Percentiles rank a stretch among this genome's conserved stretches.
These are phyloP conservation scores for Clarias laeviceps DNA, from an alignment of 2,797 vertebrate genomes.

Conservation along the genomic window DNA sequence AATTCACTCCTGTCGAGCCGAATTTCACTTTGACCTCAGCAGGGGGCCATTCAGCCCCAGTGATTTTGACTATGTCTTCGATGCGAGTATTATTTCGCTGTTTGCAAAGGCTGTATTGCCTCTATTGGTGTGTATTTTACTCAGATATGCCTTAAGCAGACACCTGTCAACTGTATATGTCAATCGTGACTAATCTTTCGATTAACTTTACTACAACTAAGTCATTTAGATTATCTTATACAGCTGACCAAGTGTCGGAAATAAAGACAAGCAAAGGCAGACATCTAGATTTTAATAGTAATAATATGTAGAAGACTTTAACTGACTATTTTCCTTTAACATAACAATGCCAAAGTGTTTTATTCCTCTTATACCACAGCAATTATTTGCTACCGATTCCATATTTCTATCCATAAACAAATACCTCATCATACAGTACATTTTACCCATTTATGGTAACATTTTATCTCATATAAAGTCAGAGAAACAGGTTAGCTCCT, in stretches of 20 bases:
- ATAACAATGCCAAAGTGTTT: background rate
- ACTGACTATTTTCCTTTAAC: background rate
- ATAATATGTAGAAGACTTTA: too few relatives aligned
- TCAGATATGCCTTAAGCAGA: conserved; percentile 1
- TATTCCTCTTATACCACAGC: background rate
- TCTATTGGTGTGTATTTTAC: background rate
- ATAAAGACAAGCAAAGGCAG: conserved; percentile 21
- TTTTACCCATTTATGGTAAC: background rate
- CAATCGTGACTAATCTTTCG: background rate
- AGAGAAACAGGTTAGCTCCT: background rate
- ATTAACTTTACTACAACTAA: too few relatives aligned
- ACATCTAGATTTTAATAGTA: background rate
- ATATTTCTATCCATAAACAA: background rate
- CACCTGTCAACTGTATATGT: background rate
- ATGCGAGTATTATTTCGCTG: background rate
- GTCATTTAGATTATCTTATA: conserved; percentile 7
- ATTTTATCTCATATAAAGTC: background rate
- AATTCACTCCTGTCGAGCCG: conserved; percentile 20
- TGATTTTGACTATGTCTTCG: conserved; percentile 17
- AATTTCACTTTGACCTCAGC: conserved; percentile 29
- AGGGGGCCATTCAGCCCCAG: conserved; percentile 7
- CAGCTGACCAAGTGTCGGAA: conserved; percentile 13
- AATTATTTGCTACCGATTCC: background rate
- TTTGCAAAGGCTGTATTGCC: background rate
- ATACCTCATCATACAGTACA: background rate